A percentile compares a stretch with the other conserved stretches of the same genome.
phyloP scores from a whole-genome alignment of 1,140 invertebrate species.

The Papilio machaon region DNA sequence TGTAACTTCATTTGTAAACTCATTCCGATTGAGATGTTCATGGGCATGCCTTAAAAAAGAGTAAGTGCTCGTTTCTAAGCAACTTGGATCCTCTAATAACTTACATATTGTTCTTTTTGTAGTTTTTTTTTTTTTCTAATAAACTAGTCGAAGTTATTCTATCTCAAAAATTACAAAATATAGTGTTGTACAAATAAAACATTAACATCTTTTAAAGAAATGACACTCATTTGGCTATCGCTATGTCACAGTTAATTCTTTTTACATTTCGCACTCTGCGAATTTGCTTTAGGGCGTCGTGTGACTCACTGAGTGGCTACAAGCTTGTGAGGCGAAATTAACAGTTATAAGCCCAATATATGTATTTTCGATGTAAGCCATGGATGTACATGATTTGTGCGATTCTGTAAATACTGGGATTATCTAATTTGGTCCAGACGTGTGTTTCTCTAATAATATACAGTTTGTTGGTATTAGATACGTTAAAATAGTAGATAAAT shows the following conservation, averaged over 20 bases:
- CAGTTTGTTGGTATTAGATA: neutral
- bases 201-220: neutral
- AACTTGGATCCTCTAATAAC: neutral
- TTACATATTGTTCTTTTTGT: neutral
- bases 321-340: slow-evolving; percentile 26
- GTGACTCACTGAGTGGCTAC: slow-evolving; percentile 6
- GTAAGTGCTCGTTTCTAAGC: slow-evolving; percentile 23
- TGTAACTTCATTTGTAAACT: slow-evolving; percentile 50
- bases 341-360: slow-evolving; percentile 21
- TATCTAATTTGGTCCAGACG: slow-evolving; percentile 26
- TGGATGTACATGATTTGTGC: slow-evolving; percentile 33
- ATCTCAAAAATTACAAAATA: neutral
- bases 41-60: slow-evolving; percentile 2
- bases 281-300: neutral
- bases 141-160: neutral
- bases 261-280: neutral
- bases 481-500: neutral
- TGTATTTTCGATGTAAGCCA: slow-evolving; percentile 31
- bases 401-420: slow-evolving; percentile 29
- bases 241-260: neutral
- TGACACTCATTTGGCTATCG: neutral
- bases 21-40: slow-evolving; percentile 43
- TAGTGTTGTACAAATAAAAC: neutral
- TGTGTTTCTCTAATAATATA: slow-evolving; percentile 14
- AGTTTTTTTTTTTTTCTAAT: neutral